phyloP scores from a whole-genome alignment of 2,888 invertebrate species.

The Polylopha cassiicola region DNA sequence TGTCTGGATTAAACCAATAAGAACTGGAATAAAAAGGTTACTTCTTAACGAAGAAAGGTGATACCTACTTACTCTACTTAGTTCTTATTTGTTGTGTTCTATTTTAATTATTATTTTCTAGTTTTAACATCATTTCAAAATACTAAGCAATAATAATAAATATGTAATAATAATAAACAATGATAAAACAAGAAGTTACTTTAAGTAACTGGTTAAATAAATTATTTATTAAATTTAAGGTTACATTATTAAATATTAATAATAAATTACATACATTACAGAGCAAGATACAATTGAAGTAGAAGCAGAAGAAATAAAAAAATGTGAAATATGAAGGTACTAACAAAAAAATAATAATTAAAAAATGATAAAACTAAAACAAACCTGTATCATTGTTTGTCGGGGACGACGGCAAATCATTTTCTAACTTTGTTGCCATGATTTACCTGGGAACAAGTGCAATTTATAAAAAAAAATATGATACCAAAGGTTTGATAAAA shows the following conservation, averaged over 20 bases:
- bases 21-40: constrained; percentile 2
- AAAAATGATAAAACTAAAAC: constrained; percentile 31
- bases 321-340: neutral
- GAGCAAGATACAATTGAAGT: neutral
- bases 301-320: neutral
- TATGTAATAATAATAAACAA: constrained; percentile 26
- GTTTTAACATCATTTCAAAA: too few species aligned
- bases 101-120: too few species aligned
- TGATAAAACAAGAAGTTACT: constrained; percentile 36
- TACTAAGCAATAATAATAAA: too few species aligned
- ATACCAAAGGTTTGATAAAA: too few species aligned
- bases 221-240: too few species aligned
- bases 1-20: neutral
- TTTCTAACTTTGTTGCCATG: constrained; percentile 67
- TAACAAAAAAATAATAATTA: constrained; percentile 6
- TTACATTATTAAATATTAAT: too few species aligned
- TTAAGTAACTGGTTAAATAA: too few species aligned
- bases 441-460: constrained; percentile 68
- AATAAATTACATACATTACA: too few species aligned
- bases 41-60: neutral
- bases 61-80: neutral
- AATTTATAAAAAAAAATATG: too few species aligned
- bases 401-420: constrained; percentile 59
- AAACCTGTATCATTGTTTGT: constrained; percentile 68
- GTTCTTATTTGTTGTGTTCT: too few species aligned